Evolutionary conservation across 2,113 vertebrate genomes (phyloP), one percentile per base, ranked within the genome.

Genomic region (Myrmecobius fasciatus): DNA sequence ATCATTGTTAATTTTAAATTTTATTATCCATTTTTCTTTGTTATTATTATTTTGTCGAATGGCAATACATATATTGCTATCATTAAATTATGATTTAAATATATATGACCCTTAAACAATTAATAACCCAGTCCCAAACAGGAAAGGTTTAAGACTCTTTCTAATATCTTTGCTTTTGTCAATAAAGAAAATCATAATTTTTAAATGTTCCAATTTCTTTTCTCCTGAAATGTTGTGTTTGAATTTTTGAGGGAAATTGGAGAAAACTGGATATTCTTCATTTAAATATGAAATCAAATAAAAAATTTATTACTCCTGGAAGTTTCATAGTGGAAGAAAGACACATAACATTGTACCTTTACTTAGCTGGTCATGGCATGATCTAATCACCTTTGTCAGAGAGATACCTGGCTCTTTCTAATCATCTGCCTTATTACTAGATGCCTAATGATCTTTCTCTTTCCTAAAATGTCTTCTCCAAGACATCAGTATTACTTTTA

Each of bases 401-500:
- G 51, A 83, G 25, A 1, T 48, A 8, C 12, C 36, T 88, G n/a
- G 22, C 28, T 26, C 25, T 83, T 96, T 90, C 28, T 46, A 2
- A 60, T 47, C 3, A 24, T 9, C 2, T 24, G 0, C 25, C 11
- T 83, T 96, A 90, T 90, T 89, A 25, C 46, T 49, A 48, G 36
- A 9, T 17, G 25, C 36, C 20, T 51, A 89, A 53, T 93, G 24
- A 43, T 1, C 9, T 92, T 48, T 83, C 12, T 90, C 5, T 52
- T 52, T 49, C 9, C 1, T 60, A 8, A 3, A 54, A 53, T 89
- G 48, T 28, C 26, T 91, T 11, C 25, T 60, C 22, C 28, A 54
- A 92, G 12, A 60, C 4, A 83, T 56, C 89, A 92, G 46, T 89
- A 92, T 83, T 56, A 17, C 91, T 91, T 94, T 93, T 91, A 91